A percentile compares a stretch with the other conserved stretches of the same genome.
Evolutionary conservation across 2,888 invertebrate species (phyloP).

Genomic region (Cacoxenus indagator): DNA sequence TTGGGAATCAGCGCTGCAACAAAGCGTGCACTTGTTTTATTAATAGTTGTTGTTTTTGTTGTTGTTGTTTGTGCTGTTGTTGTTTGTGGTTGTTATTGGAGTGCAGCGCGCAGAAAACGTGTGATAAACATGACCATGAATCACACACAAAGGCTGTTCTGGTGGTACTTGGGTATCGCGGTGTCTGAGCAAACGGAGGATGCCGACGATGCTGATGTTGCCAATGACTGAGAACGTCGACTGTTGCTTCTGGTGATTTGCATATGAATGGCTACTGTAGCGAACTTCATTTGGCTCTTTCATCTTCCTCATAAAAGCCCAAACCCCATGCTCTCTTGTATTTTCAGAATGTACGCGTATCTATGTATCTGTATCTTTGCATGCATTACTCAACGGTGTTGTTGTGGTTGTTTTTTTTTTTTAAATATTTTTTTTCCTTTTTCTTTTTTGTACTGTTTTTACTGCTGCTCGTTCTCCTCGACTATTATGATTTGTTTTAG

Average conservation of each 20-base stretch:
- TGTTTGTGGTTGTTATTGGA: no score
- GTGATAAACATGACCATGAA: conserved; percentile 63
- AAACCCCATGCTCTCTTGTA: no score
- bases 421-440: neutral
- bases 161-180: neutral
- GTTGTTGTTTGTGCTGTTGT: conserved; percentile 31
- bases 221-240: neutral
- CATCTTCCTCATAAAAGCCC: no score
- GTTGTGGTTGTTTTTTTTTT: conserved; percentile 23
- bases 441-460: conserved; percentile 12
- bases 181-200: neutral
- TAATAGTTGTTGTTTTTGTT: conserved; percentile 35
- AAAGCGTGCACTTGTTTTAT: conserved; percentile 30
- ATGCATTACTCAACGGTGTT: conserved; percentile 20
- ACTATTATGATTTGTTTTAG: neutral
- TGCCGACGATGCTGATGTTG: neutral
- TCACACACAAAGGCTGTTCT: no score
- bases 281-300: no score
- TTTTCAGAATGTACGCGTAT: no score
- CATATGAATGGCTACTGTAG: conserved; percentile 43
- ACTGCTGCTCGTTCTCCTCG: neutral
- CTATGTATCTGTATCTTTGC: conserved; percentile 17
- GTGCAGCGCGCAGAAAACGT: conserved; percentile 52
- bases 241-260: conserved; percentile 48
- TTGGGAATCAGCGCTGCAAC: conserved; percentile 5